Percentiles rank a stretch among this genome's conserved stretches.
Conservation (phyloP, 2,797 vertebrate genomes). For the Tarsius wallacei region DNA sequence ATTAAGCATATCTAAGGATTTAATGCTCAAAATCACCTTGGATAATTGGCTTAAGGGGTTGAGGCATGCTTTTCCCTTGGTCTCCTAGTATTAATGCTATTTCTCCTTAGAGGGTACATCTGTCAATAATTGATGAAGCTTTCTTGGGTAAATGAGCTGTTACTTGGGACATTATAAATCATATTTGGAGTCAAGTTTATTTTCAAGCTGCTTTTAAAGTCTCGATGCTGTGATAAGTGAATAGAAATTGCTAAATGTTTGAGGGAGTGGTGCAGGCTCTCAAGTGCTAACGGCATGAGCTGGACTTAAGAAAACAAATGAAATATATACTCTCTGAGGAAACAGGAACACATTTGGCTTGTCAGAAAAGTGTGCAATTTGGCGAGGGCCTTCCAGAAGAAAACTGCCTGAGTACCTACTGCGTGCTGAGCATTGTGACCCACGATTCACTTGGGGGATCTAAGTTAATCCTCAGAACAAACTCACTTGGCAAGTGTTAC, state of each 20-base stretch:
- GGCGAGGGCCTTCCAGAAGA: not conserved
- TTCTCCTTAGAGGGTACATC: constrained; percentile 81
- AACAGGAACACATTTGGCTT: constrained; percentile 22
- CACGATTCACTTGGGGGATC: not conserved
- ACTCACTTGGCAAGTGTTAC: not conserved
- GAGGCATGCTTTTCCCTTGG: constrained; percentile 76
- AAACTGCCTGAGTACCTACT: not conserved
- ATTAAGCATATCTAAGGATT: constrained; percentile 88
- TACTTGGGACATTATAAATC: constrained; percentile 83
- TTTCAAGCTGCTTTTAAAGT: constrained; percentile 79
- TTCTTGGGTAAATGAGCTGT: constrained; percentile 85
- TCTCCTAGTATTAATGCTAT: constrained; percentile 75
- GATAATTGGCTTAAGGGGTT: constrained; percentile 87
- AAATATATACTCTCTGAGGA: constrained; percentile 59
- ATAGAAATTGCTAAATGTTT: constrained; percentile 81
- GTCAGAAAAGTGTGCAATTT: constrained; percentile 35
- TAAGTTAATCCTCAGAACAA: not conserved
- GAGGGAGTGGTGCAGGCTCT: constrained; percentile 48
- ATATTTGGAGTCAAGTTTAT: constrained; percentile 78
- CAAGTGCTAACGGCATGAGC: not conserved
- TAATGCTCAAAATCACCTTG: constrained; percentile 85
- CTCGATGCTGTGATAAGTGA: constrained; percentile 78
- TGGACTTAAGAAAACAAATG: constrained; percentile 72
- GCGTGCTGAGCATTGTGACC: not conserved
- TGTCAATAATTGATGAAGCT: constrained; percentile 86